Conservation (phyloP, 2,113 vertebrate genomes). For the Caranx melampygus region DNA sequence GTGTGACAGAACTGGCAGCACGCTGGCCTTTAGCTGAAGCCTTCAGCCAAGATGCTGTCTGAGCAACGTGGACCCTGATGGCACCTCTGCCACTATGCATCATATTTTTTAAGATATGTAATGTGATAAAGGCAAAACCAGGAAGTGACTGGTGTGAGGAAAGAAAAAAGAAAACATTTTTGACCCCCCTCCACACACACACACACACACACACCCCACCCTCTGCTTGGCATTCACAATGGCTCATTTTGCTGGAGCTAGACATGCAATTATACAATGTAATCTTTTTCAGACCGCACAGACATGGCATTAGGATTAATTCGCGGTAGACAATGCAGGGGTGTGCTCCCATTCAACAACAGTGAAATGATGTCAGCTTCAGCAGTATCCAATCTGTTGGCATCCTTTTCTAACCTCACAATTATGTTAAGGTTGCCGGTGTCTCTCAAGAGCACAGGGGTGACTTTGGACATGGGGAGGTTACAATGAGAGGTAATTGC, state of each 20-base stretch:
- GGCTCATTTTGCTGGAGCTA: conserved; percentile 49
- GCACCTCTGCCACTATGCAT: conserved; percentile 46
- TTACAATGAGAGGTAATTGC: conserved; percentile 79
- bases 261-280: conserved; percentile 69
- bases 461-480: conserved; percentile 73
- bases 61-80: conserved; percentile 35
- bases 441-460: conserved; percentile 60
- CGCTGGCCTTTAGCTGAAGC: conserved; percentile 53
- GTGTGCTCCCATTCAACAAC: conserved; percentile 57
- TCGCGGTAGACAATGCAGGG: conserved; percentile 59
- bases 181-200: background rate
- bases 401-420: conserved; percentile 66
- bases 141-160: background rate
- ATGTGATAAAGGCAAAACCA: conserved; percentile 19
- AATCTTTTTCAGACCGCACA: conserved; percentile 63
- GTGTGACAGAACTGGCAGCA: conserved; percentile 59
- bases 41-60: conserved; percentile 65
- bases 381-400: conserved; percentile 60
- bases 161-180: conserved; percentile 31
- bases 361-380: conserved; percentile 68
- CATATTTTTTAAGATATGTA: background rate
- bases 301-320: conserved; percentile 71
- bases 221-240: conserved; percentile 47
- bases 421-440: conserved; percentile 68
- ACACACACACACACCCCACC: background rate